Conservation (phyloP, 2,113 vertebrate species). For the Serilophus lunatus region DNA sequence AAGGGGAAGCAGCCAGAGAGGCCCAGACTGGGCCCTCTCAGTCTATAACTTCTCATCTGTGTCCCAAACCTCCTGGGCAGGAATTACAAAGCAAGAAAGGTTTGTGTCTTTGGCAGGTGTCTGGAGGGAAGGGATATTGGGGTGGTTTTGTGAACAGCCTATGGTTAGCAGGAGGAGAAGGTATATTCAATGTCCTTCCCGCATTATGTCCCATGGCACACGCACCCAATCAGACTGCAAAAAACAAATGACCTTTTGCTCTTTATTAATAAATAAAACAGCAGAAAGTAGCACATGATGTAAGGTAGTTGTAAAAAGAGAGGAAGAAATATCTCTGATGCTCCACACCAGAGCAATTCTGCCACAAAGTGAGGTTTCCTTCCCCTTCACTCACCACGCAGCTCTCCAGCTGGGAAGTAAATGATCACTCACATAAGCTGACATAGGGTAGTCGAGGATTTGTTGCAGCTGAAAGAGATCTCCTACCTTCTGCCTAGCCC, state of each 20-base stretch:
- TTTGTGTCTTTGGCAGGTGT: neutral
- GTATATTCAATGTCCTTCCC: neutral
- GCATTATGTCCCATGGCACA: neutral
- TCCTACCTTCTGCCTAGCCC: neutral
- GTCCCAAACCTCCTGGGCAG: neutral
- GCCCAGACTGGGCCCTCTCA: neutral
- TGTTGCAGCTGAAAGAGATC: neutral
- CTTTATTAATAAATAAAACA: neutral
- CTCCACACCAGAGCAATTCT: neutral
- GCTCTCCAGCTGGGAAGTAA: neutral
- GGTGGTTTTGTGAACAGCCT: neutral
- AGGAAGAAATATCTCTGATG: neutral
- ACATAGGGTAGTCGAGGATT: neutral
- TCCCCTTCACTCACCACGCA: neutral
- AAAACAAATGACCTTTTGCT: neutral
- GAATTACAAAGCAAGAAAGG: neutral
- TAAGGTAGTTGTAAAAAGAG: neutral
- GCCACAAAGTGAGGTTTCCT: neutral
- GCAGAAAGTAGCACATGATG: neutral
- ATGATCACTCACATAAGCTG: neutral
- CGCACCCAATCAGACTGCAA: neutral
- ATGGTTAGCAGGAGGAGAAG: neutral
- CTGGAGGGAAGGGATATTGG: neutral
- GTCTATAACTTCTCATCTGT: neutral
- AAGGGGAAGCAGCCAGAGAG: neutral